phyloP scores from a whole-genome alignment of 2,888 invertebrate species.

The Myopa testacea region DNA sequence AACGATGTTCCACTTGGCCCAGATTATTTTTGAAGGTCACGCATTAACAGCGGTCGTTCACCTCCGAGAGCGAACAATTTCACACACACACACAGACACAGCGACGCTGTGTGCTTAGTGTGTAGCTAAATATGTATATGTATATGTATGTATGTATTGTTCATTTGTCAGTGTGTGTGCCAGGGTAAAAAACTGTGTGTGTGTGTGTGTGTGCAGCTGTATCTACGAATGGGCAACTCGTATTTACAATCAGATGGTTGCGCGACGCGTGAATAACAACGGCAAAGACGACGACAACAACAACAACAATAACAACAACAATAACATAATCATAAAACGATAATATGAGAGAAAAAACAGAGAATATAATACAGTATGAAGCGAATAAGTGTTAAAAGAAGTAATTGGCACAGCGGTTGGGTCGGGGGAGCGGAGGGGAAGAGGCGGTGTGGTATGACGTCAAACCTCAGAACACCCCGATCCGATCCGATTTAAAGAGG shows the following conservation, averaged over 20 bases:
- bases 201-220: slow-evolving; percentile 4
- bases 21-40: slow-evolving; percentile 69
- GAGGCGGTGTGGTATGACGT: too few relatives aligned
- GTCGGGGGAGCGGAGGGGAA: background rate
- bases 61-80: slow-evolving; percentile 49
- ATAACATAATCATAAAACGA: background rate
- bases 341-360: background rate
- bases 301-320: slow-evolving; percentile 5
- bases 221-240: slow-evolving; percentile 4
- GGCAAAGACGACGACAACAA: slow-evolving; percentile 8
- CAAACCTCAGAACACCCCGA: too few relatives aligned
- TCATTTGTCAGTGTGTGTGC: background rate
- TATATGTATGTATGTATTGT: slow-evolving; percentile 32
- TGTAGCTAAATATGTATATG: slow-evolving; percentile 15
- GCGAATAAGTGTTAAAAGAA: background rate
- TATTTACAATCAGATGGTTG: slow-evolving; percentile 32
- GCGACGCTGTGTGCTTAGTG: background rate
- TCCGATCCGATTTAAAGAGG: too few relatives aligned
- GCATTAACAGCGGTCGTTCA: slow-evolving; percentile 68
- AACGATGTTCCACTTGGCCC: slow-evolving; percentile 68
- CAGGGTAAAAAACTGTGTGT: too few relatives aligned
- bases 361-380: background rate
- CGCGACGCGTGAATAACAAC: slow-evolving; percentile 5
- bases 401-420: too few relatives aligned
- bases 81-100: background rate